A percentile compares a stretch with the other conserved stretches of the same genome.
Evolutionary conservation across 2,888 invertebrate species (phyloP).

Genomic region (Allygus modestus): DNA sequence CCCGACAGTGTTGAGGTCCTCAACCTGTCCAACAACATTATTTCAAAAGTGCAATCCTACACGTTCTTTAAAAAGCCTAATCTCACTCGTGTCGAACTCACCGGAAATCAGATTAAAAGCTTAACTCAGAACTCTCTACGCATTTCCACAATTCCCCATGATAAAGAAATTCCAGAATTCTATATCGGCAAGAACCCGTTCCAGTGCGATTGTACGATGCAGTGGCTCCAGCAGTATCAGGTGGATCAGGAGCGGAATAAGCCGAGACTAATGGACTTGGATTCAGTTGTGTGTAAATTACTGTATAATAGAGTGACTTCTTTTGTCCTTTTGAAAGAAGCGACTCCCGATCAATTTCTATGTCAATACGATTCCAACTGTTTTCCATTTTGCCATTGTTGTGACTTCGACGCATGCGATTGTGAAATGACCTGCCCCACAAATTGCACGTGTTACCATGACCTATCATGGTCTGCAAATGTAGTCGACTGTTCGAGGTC

Average conservation of each 20-base stretch:
- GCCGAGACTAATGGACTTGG: conserved; percentile 89
- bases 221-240: conserved; percentile 92
- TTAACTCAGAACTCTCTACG: conserved; percentile 86
- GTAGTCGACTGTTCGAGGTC: conserved; percentile 89
- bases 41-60: conserved; percentile 90
- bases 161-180: conserved; percentile 87
- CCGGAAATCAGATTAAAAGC: conserved; percentile 87
- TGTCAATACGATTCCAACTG: conserved; percentile 92
- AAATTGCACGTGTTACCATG: conserved; percentile 93
- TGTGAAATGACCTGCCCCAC: conserved; percentile 95
- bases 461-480: conserved; percentile 91
- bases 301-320: conserved; percentile 86
- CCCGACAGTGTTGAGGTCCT: conserved; percentile 90
- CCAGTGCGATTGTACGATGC: conserved; percentile 94
- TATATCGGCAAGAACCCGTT: conserved; percentile 92
- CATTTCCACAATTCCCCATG: conserved; percentile 85
- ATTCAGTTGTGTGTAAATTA: conserved; percentile 89
- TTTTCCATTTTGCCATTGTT: conserved; percentile 92
- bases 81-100: conserved; percentile 88
- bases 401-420: conserved; percentile 94
- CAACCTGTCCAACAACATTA: conserved; percentile 88
- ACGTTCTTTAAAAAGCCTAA: conserved; percentile 93
- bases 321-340: conserved; percentile 86
- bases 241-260: conserved; percentile 85
- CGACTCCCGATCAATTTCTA: conserved; percentile 88